Evolutionary conservation across 1,140 invertebrate genomes (phyloP), one percentile per base, ranked within the genome.

Genomic region (Leptopilina boulardi): DNA sequence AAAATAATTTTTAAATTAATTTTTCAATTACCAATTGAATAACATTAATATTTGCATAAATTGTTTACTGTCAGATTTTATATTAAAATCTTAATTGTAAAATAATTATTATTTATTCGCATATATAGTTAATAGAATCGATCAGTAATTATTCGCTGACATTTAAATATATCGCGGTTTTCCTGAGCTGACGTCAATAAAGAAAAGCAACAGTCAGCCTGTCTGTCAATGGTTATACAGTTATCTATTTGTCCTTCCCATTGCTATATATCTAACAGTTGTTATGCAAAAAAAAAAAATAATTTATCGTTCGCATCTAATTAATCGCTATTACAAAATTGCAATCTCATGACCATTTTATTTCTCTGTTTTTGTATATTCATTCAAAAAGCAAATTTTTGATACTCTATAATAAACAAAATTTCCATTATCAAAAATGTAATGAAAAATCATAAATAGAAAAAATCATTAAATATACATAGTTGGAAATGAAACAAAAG

Each of bases 201-300:
- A 21, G 23, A 66, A 30, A 23, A 66, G 21, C 21, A 66, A 66
- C 56, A 66, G 56, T 66, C 56, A 66, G 56, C 2, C 56, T 30
- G 56, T 66, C 56, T 66, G 56, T 23, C 23, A 23, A 66, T 66
- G 56, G 54, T n/a, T 56, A 56, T 21, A 21, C 21, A 54, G 72
- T 81, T 83, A 81, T 82, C 80, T 80, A 54, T 76, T 41, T 23
- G 51, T 84, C 84, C 83, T 70, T 70, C 73, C 19, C 34, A 56
- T 38, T 41, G 23, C 51, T 76, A 77, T 77, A 76, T 51, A 21
- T 34, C 44, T 21, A 54, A 71, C 59, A 59, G 42, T 41, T 23
- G 75, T 82, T 81, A 79, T 71, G 82, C 56, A 73, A 71, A 81
- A 78, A 70, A 59, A 83, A 76, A n/a, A n/a, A n/a, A n/a, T n/a